Evolutionary conservation across 2,888 invertebrate species (phyloP), one percentile per base, ranked within the genome.

Genomic region (Rugalucina vietnamica): DNA sequence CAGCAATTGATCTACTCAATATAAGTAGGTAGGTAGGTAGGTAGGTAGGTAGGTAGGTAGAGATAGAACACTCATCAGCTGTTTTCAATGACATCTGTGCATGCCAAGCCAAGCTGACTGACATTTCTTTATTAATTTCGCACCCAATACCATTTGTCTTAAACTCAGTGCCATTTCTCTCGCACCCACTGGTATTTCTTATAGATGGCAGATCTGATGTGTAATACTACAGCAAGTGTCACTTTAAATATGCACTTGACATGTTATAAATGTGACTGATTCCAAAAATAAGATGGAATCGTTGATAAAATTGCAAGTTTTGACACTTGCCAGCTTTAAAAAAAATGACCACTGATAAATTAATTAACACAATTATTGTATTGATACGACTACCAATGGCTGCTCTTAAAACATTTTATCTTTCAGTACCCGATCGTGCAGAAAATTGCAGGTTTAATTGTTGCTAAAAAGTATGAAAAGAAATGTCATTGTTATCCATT

Each of bases 311-410:
- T 34, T 65, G 65, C 18, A 34, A 34, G 14, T 32, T 65, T 65
- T 65, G 65, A 65, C 65, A 65, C 65, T 34, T 65, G 34, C 34
- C 29, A 29, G 29, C 24, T 14, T 65, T 65, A 21, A 65, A 65
- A 34, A 65, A 65, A 32, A 34, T 60, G 65, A 29, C 29, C 65
- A 65, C 65, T 65, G 65, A 65, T 65, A 65, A 65, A 65, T 65
- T 65, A 65, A 65, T 65, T 65, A 65, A 65, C 34, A 65, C 65
- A 65, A 65, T 65, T 34, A 65, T 65, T 65, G 34, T 34, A 65
- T 65, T 65, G 65, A 65, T 21, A 10, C 10, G 10, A 21, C 10
- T 18, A 65, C 14, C 34, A 65, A 65, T 65, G 65, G 34, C 65
- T 65, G 65, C 65, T 21, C 34, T 65, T 65, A 10, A 65, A 34